A percentile compares a stretch with the other conserved stretches of the same genome.
Evolutionary conservation across 2,888 invertebrate genomes (phyloP).

Genomic region (Cylindroiulus punctatus): DNA sequence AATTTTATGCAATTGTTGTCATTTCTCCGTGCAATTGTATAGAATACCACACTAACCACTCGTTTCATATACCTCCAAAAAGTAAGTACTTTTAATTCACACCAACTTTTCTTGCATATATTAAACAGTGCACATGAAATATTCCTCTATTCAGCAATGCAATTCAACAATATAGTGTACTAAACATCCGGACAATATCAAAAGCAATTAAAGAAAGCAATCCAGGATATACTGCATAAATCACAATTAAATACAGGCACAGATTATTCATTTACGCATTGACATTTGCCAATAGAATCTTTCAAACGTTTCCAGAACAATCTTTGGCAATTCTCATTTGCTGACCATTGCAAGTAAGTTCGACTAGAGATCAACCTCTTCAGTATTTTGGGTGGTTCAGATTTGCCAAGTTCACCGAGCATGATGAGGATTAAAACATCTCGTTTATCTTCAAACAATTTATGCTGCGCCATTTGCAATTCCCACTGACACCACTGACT

Average conservation of each 20-base stretch:
- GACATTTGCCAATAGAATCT: conserved; percentile 43
- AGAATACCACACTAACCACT: too few species aligned
- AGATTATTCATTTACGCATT: neutral
- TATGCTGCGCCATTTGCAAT: conserved; percentile 75
- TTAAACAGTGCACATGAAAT: too few species aligned
- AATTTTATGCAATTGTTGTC: too few species aligned
- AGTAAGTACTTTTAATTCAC: too few species aligned
- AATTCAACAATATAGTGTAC: too few species aligned
- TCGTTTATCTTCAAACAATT: conserved; percentile 72
- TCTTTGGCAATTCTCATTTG: neutral
- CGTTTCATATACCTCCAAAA: too few species aligned
- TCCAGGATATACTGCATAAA: too few species aligned
- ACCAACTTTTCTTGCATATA: too few species aligned
- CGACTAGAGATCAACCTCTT: conserved; percentile 27
- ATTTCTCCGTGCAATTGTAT: too few species aligned
- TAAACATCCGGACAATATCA: neutral
- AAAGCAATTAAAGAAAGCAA: neutral
- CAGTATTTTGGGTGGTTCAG: conserved; percentile 17
- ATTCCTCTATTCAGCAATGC: too few species aligned
- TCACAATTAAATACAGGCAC: too few species aligned
- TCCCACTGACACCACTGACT: conserved; percentile 81
- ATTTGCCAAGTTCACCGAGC: conserved; percentile 69
- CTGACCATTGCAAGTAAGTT: conserved; percentile 52
- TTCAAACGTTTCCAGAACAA: conserved; percentile 55
- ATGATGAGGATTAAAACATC: conserved; percentile 73